Evolutionary conservation across 2,888 invertebrate genomes (phyloP), one percentile per base, ranked within the genome.

Genomic region (Creontiades dilutus): DNA sequence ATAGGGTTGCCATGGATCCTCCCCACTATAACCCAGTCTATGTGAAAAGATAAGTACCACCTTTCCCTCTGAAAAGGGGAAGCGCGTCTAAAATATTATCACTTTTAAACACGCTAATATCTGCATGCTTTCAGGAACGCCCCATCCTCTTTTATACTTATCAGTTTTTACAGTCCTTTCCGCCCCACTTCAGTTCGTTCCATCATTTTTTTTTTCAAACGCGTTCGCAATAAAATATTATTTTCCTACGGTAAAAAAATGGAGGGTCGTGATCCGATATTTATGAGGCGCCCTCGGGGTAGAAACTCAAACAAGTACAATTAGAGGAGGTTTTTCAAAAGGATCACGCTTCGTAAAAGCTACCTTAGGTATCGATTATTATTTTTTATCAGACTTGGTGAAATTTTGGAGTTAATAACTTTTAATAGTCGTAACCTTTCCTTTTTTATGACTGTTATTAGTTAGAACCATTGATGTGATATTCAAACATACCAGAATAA

Each of bases 91-190:
- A 52, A 82, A 82, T 82, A 52, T 82, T 82, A 82, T 82, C 82
- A 82, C 82, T 82, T 82, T 82, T 13, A 52, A 82, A 82, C 82
- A 82, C 82, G 82, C 82, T 82, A 82, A 82, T 82, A 82, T 82
- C 82, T 52, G 82, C 82, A 82, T 48, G 82, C 52, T 82, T 52
- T 14, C 52, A 68, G 68, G 68, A 68, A 68, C 19, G 68, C 12
- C 68, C 23, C 57, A 14, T 23, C 68, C 23, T 23, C 19, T 68
- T 19, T 68, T 3, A 23, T 68, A 23, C 68, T 68, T 68, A 68
- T 68, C 68, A 68, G 68, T 68, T 68, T 68, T 68, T 68, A 68
- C 68, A 68, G 68, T 68, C 68, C 23, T 23, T 68, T 23, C 27
- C 68, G 13, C 27, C 68, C 68, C 12, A 68, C 68, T 68, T 68